Conservation (phyloP, 2,113 vertebrate species). For the Oreochromis aureus region DNA sequence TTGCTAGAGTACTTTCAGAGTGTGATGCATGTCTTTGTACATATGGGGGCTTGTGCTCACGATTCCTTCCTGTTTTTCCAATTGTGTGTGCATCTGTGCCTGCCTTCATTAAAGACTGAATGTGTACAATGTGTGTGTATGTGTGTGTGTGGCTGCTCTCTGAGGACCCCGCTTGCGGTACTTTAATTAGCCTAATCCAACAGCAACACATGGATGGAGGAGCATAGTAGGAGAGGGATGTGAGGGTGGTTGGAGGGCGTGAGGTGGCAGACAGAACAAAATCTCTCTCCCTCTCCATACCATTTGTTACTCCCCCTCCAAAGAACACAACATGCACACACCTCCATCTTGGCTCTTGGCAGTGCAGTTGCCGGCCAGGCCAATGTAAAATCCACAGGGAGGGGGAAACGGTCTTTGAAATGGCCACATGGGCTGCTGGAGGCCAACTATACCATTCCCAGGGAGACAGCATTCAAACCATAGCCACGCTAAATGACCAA, state of each 20-base stretch:
- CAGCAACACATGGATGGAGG: slow-evolving; percentile 49
- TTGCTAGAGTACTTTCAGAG: neutral
- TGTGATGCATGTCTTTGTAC: neutral
- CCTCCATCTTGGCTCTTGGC: slow-evolving; percentile 38
- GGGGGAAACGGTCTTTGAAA: slow-evolving; percentile 33
- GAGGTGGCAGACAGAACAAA: slow-evolving; percentile 24
- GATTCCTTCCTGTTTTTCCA: slow-evolving; percentile 5
- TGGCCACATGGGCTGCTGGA: slow-evolving; percentile 32
- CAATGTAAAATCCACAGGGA: slow-evolving; percentile 39
- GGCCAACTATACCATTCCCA: slow-evolving; percentile 37
- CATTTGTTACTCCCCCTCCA: slow-evolving; percentile 16
- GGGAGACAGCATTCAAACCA: slow-evolving; percentile 17
- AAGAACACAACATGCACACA: neutral
- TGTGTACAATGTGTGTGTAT: neutral
- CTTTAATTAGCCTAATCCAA: slow-evolving; percentile 72
- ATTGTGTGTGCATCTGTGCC: slow-evolving; percentile 17
- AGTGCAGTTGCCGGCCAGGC: slow-evolving; percentile 23
- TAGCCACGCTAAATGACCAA: slow-evolving; percentile 49
- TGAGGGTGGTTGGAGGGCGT: neutral
- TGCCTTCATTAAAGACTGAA: slow-evolving; percentile 21
- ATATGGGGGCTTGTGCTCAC: neutral
- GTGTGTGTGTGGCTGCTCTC: slow-evolving; percentile 28
- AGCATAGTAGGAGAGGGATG: slow-evolving; percentile 25
- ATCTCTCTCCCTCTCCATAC: slow-evolving; percentile 2
- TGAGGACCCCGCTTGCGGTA: slow-evolving; percentile 40